These are phyloP conservation scores for Anabas testudineus DNA, from an alignment of 2,797 vertebrate genomes.

Conservation along the genomic window DNA sequence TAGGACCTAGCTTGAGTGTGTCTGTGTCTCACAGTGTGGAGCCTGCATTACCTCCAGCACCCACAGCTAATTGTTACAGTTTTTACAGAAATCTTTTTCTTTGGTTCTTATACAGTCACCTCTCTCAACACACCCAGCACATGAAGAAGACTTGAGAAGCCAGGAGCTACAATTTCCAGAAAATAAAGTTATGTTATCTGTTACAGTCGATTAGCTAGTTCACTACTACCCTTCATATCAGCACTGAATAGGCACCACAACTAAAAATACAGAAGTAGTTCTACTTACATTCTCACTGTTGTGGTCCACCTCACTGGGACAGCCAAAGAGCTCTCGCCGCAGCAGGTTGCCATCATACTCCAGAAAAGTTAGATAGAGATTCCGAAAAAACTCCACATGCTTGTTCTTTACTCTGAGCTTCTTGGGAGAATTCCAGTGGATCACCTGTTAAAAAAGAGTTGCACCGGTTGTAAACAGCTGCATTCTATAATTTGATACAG, in stretches of 20 bases:
- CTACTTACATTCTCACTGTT: slow-evolving; percentile 95
- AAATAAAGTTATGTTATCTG: no score
- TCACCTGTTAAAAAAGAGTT: slow-evolving; percentile 85
- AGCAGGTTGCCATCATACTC: slow-evolving; percentile 97
- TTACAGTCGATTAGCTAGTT: background rate
- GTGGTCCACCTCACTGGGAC: slow-evolving; percentile 93
- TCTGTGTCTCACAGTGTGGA: background rate
- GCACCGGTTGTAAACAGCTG: background rate
- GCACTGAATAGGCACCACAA: background rate
- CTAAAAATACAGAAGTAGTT: background rate
- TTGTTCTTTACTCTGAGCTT: slow-evolving; percentile 98
- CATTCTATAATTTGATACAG: no score
- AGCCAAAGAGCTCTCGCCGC: slow-evolving; percentile 94
- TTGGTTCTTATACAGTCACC: no score
- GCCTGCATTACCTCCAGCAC: background rate
- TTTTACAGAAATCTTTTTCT: no score
- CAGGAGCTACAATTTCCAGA: no score
- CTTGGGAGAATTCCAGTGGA: slow-evolving; percentile 99
- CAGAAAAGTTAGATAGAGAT: slow-evolving; percentile 97
- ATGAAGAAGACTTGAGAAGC: no score
- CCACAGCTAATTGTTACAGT: slow-evolving; percentile 3
- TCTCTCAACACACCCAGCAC: no score
- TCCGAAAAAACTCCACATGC: slow-evolving; percentile 97
- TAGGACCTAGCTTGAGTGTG: background rate
- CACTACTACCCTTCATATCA: no score